A percentile compares a stretch with the other conserved stretches of the same genome.
Evolutionary conservation across 2,797 vertebrate genomes (phyloP).

Genomic region (Agapornis canus): DNA sequence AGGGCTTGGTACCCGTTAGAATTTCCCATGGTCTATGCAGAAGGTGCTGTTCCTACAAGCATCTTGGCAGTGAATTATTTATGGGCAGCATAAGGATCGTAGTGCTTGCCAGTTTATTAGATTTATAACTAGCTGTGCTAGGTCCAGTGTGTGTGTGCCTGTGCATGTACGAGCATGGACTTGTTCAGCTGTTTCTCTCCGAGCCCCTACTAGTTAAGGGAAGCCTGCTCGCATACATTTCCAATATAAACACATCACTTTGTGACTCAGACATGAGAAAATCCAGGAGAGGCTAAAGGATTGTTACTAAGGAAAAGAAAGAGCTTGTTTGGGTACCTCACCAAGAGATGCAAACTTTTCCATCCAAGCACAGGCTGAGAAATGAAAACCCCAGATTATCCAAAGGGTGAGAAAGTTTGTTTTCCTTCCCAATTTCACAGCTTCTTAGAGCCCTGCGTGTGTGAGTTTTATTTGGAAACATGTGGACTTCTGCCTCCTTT

Average conservation of each 20-base stretch:
- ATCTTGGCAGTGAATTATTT: constrained; percentile 72
- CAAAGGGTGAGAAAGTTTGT: background rate
- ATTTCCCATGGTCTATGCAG: constrained; percentile 61
- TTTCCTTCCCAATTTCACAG: background rate
- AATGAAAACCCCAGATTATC: background rate
- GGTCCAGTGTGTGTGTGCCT: background rate
- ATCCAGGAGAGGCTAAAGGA: constrained; percentile 4
- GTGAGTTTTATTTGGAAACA: background rate
- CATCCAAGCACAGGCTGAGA: background rate
- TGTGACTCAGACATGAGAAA: background rate
- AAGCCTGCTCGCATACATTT: background rate
- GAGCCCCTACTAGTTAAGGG: background rate
- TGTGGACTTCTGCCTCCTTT: background rate
- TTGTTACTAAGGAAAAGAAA: background rate
- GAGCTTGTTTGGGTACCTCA: background rate
- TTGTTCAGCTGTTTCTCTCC: background rate
- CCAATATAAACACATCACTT: constrained; percentile 10
- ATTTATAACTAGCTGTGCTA: constrained; percentile 58
- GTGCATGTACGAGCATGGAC: background rate
- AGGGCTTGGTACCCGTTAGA: constrained; percentile 44
- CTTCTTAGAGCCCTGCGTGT: background rate
- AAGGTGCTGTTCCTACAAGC: constrained; percentile 63
- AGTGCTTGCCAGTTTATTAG: constrained; percentile 64
- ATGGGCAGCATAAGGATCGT: constrained; percentile 58
- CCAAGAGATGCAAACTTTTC: background rate